A percentile compares a stretch with the other conserved stretches of the same genome.
phyloP scores from a whole-genome alignment of 2,113 vertebrate genomes.

The Cygnus buccinator region DNA sequence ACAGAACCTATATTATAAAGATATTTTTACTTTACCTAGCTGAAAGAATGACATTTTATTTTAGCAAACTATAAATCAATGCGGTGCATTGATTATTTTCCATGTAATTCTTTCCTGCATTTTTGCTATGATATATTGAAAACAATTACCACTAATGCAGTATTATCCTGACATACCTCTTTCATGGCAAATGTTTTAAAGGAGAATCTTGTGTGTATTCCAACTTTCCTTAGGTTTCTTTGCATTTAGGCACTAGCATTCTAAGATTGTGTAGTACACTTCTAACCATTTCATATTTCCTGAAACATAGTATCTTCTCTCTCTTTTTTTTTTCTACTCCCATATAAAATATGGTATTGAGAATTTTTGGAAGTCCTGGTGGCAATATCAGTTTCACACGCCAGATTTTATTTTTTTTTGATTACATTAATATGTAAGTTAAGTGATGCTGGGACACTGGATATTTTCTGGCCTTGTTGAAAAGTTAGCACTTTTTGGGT shows the following conservation, averaged over 20 bases:
- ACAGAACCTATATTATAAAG: constrained; percentile 81
- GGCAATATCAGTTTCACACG: constrained; percentile 20
- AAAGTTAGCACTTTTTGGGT: constrained; percentile 63
- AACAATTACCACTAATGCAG: constrained; percentile 72
- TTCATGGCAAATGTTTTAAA: constrained; percentile 47
- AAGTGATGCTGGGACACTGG: constrained; percentile 62
- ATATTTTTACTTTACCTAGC: constrained; percentile 80
- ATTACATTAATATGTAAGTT: constrained; percentile 12
- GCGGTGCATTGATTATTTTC: constrained; percentile 80
- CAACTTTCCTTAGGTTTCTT: constrained; percentile 55
- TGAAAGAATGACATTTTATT: constrained; percentile 82
- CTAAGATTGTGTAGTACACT: neutral
- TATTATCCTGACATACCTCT: constrained; percentile 79
- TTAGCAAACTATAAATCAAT: constrained; percentile 79
- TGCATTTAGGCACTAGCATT: constrained; percentile 32
- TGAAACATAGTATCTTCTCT: neutral
- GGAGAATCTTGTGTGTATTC: constrained; percentile 25
- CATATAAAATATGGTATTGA: neutral
- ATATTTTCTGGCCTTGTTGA: constrained; percentile 62
- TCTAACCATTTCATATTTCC: constrained; percentile 33
- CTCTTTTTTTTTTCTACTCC: neutral
- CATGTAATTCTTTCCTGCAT: constrained; percentile 57
- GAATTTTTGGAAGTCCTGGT: constrained; percentile 27
- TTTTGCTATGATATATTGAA: constrained; percentile 72
- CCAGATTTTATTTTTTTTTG: neutral